These are phyloP conservation scores for Monomorium pharaonis DNA, from an alignment of 1,140 invertebrate species.

Conservation along the genomic window DNA sequence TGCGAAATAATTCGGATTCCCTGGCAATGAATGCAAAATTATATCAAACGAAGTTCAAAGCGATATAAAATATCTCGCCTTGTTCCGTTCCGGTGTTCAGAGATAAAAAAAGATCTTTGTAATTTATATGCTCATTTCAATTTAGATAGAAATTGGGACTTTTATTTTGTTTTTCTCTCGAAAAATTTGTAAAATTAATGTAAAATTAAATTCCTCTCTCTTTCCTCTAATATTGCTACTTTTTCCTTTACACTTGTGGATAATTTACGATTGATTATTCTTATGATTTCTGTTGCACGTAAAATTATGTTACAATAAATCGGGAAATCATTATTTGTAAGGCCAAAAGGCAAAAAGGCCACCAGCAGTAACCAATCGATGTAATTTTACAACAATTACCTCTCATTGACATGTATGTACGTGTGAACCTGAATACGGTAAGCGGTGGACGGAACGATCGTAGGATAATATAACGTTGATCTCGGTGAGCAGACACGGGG, in stretches of 20 bases:
- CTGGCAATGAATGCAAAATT: conserved; percentile 58
- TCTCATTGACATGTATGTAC: conserved; percentile 51
- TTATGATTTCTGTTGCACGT: neutral
- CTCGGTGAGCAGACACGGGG: conserved; percentile 62
- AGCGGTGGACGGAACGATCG: conserved; percentile 61
- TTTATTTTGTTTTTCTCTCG: conserved; percentile 47
- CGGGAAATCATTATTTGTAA: neutral
- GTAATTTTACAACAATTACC: conserved; percentile 35
- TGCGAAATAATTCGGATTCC: conserved; percentile 60
- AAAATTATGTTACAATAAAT: conserved; percentile 15
- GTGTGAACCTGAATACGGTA: conserved; percentile 47
- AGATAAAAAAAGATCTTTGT: conserved; percentile 53
- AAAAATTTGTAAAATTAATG: conserved; percentile 46
- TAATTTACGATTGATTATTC: neutral
- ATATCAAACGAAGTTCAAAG: conserved; percentile 59
- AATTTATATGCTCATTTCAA: conserved; percentile 41
- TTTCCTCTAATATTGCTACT: neutral
- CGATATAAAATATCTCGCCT: conserved; percentile 48
- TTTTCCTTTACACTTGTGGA: neutral
- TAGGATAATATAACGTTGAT: conserved; percentile 72
- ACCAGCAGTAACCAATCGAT: conserved; percentile 1
- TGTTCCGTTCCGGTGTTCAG: conserved; percentile 17
- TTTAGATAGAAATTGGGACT: conserved; percentile 53
- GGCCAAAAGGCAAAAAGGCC: neutral
- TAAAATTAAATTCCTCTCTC: conserved; percentile 52